Evolutionary conservation across 2,797 vertebrate genomes (phyloP), one percentile per base, ranked within the genome.

Genomic region (Mareca strepera): DNA sequence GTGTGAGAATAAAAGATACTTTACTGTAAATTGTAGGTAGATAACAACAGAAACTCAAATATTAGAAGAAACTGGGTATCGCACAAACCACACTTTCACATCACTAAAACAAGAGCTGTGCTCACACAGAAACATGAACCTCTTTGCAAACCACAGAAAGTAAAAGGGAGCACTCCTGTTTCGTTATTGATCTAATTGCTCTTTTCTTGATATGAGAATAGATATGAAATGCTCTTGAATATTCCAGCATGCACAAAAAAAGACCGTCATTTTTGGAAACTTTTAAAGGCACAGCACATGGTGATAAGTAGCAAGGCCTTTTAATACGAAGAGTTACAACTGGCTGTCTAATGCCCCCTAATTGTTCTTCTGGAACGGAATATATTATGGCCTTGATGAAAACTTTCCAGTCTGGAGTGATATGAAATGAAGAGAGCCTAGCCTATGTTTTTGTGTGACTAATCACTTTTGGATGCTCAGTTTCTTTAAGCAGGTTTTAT

Each of bases 61-160:
- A 96, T 97, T 97, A 97, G 97, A 97, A 98, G 96, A 97, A 97
- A 95, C 96, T 55, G 92, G 72, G 92, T 97, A 95, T 98, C 76
- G 7, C 76, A 90, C 95, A 97, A 98, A 97, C 97, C 97, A 92
- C 98, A 95, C 97, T 98, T 98, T 98, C 98, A 98, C 96, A 97
- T 98, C 97, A 97, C 97, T 97, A 97, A 97, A 97, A 96, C 88
- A 91, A 94, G 94, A 97, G 96, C 97, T 97, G 78, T 95, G 96
- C 96, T 97, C 90, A 92, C 96, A 97, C 95, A 98, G 97, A 96
- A 97, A 97, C 96, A 87, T 81, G 97, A 98, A 98, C 96, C 97
- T 97, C 91, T 96, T 95, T 95, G 87, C 92, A 95, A 97, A 98
- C 97, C 97, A 93, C 97, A 98, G 97, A 97, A 97, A 98, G 96